phyloP scores from a whole-genome alignment of 1,140 invertebrate species.

The Drosophila rufa region DNA sequence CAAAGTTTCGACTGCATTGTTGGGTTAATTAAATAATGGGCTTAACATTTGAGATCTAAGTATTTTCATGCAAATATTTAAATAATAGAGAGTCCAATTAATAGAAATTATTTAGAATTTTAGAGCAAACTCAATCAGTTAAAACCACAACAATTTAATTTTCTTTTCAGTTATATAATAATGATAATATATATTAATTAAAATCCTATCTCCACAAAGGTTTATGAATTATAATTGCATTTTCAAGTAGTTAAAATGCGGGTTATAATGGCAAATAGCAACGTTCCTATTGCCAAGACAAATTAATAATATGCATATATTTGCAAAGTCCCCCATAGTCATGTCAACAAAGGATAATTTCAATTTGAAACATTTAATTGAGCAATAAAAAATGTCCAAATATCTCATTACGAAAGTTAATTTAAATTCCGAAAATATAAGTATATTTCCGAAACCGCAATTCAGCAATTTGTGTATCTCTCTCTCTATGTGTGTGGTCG shows the following conservation, averaged over 20 bases:
- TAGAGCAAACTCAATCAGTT: background rate
- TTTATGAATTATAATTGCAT: background rate
- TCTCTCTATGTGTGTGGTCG: background rate
- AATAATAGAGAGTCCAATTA: background rate
- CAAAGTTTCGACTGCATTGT: constrained; percentile 22
- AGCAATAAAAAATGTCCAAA: constrained; percentile 23
- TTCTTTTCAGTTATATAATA: no score
- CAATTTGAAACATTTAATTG: constrained; percentile 28
- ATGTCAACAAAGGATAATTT: background rate
- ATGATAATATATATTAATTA: background rate
- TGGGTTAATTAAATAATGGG: no score
- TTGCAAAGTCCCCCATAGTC: background rate
- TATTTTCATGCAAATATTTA: background rate
- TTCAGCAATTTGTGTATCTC: background rate
- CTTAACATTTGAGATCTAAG: no score
- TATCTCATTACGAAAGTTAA: constrained; percentile 34
- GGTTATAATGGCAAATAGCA: background rate
- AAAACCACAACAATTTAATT: no score
- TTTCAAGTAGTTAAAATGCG: background rate
- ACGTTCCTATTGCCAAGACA: background rate
- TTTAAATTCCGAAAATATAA: constrained; percentile 33
- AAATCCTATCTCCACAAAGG: background rate
- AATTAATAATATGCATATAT: background rate
- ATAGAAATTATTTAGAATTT: background rate
- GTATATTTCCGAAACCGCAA: constrained; percentile 34